Conservation (phyloP, 1,140 invertebrate species). For the Cylas formicarius region DNA sequence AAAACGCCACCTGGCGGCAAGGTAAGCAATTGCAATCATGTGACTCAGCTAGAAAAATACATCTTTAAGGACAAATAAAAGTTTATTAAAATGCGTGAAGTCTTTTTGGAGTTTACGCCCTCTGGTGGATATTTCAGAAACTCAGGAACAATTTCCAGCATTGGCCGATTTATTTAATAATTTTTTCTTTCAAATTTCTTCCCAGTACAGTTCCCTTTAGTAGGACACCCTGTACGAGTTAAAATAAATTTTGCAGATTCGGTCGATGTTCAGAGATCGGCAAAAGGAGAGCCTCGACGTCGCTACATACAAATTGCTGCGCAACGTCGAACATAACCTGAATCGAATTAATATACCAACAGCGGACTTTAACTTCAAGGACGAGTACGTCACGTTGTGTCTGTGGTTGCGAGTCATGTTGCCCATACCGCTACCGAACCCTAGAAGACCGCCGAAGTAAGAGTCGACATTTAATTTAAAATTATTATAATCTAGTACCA, state of each 20-base stretch:
- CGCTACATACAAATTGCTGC: constrained; percentile 46
- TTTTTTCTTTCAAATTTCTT: too few relatives aligned
- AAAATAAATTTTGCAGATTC: constrained; percentile 39
- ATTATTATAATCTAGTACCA: constrained; percentile 3
- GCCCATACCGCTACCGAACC: constrained; percentile 41
- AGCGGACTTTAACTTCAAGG: constrained; percentile 43
- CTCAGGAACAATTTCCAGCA: too few relatives aligned
- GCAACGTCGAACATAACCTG: constrained; percentile 48
- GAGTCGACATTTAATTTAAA: constrained; percentile 1
- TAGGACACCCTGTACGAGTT: background rate
- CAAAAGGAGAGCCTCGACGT: constrained; percentile 45
- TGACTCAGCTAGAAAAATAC: too few relatives aligned
- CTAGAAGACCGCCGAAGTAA: constrained; percentile 32
- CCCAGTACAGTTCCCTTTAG: background rate
- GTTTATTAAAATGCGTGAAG: too few relatives aligned
- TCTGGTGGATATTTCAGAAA: too few relatives aligned
- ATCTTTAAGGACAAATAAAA: too few relatives aligned
- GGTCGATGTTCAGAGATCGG: constrained; percentile 42
- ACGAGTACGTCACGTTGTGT: constrained; percentile 44
- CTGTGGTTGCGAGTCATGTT: constrained; percentile 47
- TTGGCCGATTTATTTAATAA: too few relatives aligned
- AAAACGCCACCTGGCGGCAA: too few relatives aligned
- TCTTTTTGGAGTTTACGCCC: too few relatives aligned
- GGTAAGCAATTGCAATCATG: too few relatives aligned
- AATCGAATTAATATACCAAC: constrained; percentile 45